phyloP scores from a whole-genome alignment of 2,888 invertebrate genomes.

The Elegia similella region DNA sequence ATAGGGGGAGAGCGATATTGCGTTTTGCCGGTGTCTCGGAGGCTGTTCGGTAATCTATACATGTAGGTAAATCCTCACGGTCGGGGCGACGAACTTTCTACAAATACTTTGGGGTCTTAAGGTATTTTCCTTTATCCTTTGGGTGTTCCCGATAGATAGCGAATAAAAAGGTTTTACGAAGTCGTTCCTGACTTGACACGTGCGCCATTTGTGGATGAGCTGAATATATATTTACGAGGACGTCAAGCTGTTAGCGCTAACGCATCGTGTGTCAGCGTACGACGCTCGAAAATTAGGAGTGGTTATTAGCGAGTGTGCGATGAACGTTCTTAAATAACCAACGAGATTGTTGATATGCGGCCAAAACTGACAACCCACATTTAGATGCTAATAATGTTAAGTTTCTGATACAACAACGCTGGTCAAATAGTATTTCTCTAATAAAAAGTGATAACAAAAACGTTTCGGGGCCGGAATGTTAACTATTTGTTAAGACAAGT shows the following conservation, averaged over 20 bases:
- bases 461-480: constrained; percentile 36
- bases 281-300: constrained; percentile 44
- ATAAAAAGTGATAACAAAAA: constrained; percentile 30
- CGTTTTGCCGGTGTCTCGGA: constrained; percentile 76
- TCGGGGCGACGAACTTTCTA: constrained; percentile 55
- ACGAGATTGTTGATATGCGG: constrained; percentile 60
- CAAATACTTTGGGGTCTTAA: constrained; percentile 55
- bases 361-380: constrained; percentile 52
- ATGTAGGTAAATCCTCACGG: constrained; percentile 56
- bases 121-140: constrained; percentile 49
- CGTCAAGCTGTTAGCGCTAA: constrained; percentile 22
- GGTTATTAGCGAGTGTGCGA: constrained; percentile 42
- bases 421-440: constrained; percentile 25
- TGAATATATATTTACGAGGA: constrained; percentile 7
- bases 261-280: constrained; percentile 31
- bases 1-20: constrained; percentile 79
- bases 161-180: constrained; percentile 38
- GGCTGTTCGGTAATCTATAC: constrained; percentile 66
- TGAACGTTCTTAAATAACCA: constrained; percentile 54
- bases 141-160: constrained; percentile 42
- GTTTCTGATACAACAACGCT: constrained; percentile 33
- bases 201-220: constrained; percentile 16
- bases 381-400: constrained; percentile 50
- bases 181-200: constrained; percentile 33
- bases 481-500: constrained; percentile 41